Evolutionary conservation across 2,888 invertebrate species (phyloP).

Genomic region (Argynnis bischoffii): DNA sequence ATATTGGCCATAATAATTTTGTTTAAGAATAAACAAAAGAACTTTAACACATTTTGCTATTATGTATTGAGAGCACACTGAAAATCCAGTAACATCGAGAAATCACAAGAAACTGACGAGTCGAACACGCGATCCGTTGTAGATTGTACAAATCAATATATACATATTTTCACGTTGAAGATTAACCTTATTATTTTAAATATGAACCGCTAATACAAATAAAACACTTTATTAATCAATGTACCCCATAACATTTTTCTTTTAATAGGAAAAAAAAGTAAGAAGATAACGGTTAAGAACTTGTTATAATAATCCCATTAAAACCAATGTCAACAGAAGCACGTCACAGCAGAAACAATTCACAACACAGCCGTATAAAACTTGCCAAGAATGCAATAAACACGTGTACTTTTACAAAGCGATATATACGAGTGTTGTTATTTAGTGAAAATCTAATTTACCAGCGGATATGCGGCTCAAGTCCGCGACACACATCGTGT

Average conservation of each 20-base stretch:
- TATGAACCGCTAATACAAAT: background rate
- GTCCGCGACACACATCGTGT: conserved; percentile 28
- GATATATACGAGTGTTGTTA: background rate
- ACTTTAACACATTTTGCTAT: conserved; percentile 1
- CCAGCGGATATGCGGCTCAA: conserved; percentile 12
- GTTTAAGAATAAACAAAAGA: background rate
- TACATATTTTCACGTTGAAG: conserved; percentile 16
- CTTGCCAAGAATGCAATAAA: background rate
- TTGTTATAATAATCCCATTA: background rate
- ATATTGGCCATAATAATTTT: background rate
- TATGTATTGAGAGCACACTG: background rate
- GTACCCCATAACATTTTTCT: background rate
- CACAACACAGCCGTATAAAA: background rate
- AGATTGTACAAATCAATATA: conserved; percentile 18
- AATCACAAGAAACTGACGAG: conserved; percentile 27
- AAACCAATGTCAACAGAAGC: background rate
- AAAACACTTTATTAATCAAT: background rate
- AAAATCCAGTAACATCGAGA: conserved; percentile 23
- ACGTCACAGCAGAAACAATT: background rate
- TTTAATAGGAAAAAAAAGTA: background rate
- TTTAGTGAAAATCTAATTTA: background rate
- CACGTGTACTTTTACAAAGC: background rate
- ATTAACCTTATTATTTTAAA: conserved; percentile 10
- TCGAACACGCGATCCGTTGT: conserved; percentile 21
- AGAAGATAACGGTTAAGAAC: background rate